These are phyloP conservation scores for Drosophila eohydei DNA, from an alignment of 2,888 invertebrate genomes.

Conservation along the genomic window DNA sequence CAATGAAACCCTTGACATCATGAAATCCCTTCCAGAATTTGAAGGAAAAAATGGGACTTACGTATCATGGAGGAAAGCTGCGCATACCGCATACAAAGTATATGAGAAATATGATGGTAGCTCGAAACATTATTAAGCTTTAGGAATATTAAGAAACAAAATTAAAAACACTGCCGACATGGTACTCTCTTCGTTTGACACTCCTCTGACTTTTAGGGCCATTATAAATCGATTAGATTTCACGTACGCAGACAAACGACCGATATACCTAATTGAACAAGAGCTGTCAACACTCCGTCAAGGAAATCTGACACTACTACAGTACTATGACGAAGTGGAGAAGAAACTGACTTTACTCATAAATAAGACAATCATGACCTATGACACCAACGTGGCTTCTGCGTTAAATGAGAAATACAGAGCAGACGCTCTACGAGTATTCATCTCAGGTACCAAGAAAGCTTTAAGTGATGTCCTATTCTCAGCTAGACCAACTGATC, in stretches of 20 bases:
- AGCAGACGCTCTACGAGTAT: no score
- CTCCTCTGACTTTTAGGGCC: neutral
- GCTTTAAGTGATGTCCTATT: neutral
- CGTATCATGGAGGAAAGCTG: no score
- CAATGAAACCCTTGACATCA: no score
- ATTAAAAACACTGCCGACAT: neutral
- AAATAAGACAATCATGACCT: neutral
- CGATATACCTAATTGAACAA: neutral
- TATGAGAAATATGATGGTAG: no score
- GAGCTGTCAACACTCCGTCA: neutral
- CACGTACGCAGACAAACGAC: neutral
- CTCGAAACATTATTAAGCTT: no score
- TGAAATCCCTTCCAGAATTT: no score
- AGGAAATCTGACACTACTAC: neutral
- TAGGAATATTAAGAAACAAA: neutral
- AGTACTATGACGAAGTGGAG: neutral
- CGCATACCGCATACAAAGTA: no score
- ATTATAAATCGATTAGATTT: no score
- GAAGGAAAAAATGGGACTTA: no score
- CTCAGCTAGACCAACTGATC: no score
- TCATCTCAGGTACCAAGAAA: neutral
- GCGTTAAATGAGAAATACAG: neutral
- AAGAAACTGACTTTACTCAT: neutral
- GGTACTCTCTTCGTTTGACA: neutral
- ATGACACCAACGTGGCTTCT: neutral